Conservation (phyloP, 2,888 invertebrate species). For the Formica aserva region DNA sequence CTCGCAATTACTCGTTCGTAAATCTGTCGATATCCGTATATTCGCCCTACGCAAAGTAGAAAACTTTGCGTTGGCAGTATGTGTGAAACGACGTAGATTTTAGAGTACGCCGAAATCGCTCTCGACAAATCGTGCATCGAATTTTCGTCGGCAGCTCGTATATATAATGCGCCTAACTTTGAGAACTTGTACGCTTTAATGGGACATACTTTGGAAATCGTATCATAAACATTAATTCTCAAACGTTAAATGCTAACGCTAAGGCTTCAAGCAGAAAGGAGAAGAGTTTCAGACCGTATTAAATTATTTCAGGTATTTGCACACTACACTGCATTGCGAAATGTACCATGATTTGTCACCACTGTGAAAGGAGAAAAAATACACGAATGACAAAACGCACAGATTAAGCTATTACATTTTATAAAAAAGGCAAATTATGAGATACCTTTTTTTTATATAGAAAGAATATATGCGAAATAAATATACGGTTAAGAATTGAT, state of each 20-base stretch:
- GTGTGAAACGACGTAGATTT: slow-evolving; percentile 26
- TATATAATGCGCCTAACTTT: slow-evolving; percentile 51
- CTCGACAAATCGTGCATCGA: slow-evolving; percentile 63
- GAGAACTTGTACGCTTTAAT: slow-evolving; percentile 7
- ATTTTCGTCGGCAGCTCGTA: slow-evolving; percentile 63
- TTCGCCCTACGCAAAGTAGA: slow-evolving; percentile 49
- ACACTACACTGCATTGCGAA: not conserved
- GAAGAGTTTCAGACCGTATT: slow-evolving; percentile 32
- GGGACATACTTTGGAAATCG: slow-evolving; percentile 58
- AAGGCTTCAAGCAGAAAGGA: not conserved
- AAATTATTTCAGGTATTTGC: slow-evolving; percentile 38
- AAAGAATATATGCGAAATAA: not conserved
- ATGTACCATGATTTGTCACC: not conserved
- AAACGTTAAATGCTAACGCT: slow-evolving; percentile 37
- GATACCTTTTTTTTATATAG: not conserved
- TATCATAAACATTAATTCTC: slow-evolving; percentile 70
- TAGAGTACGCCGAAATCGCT: slow-evolving; percentile 34
- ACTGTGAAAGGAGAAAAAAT: not conserved
- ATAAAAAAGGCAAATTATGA: not conserved
- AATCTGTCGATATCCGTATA: slow-evolving; percentile 57
- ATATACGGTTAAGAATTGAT: not conserved
- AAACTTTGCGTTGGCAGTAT: slow-evolving; percentile 29
- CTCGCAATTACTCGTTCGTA: slow-evolving; percentile 17
- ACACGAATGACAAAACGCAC: not conserved
- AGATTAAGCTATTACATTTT: not conserved